Evolutionary conservation across 1,140 invertebrate genomes (phyloP), one percentile per base, ranked within the genome.

Genomic region (Piezodorus guildinii): DNA sequence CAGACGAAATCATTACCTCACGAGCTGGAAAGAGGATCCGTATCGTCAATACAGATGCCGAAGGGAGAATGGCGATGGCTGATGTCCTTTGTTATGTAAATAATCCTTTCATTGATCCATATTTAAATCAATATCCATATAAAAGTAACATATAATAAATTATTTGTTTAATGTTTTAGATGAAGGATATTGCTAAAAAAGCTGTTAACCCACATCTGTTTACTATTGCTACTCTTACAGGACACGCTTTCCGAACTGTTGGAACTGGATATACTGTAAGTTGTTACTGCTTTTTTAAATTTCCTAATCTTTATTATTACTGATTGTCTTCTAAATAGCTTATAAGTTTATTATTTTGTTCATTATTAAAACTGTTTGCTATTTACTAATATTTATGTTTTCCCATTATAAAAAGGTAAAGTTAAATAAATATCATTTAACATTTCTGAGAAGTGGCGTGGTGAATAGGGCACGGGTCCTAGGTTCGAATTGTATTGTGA

Each of bases 51-150:
- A 97, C 95, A 10, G 95, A 98, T 77, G 93, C 94, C 49, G 95
- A 98, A 77, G 95, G 95, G 0, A 77, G 95, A 25, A 87, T 97
- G 81, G 90, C 89, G 10, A 96, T 98, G 93, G 87, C 91, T 16
- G 96, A 98, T 78, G 85, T 90, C 5, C 78, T 98, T 6, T 95
- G 86, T 71, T 80, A 80, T 72, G 80, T 87, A 71, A 72, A 74
- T 23, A 65, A 43, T 58, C 60, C 56, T 59, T 46, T 12, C 60
- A 21, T 44, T 64, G 10, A 62, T 23, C 2, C 5, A 10, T 1
- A 56, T 8, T 52, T 15, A 1, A 9, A 8, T 21, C 12, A 52
- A 21, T 52, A 5, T 52, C 9, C 46, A 71, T 46, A 34, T 17
- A 58, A 51, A 67, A 49, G 21, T 23, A 49, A 62, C 43, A 30